These are phyloP conservation scores for Myotis pilosus DNA, from an alignment of 2,797 vertebrate species.

Conservation along the genomic window DNA sequence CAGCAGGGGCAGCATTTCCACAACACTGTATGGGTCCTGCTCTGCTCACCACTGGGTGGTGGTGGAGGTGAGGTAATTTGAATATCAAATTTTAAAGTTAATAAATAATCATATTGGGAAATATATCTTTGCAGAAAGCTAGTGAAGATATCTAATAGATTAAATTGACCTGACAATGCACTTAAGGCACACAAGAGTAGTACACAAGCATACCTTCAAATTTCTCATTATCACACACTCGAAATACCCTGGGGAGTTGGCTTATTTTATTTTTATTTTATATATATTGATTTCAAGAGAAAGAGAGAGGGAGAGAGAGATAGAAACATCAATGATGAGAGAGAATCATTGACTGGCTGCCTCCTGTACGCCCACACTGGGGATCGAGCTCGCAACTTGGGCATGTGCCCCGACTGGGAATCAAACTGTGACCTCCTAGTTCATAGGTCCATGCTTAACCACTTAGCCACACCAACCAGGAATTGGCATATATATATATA, in stretches of 20 bases:
- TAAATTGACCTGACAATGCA: constrained; percentile 54
- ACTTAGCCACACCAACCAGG: no score
- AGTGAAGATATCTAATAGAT: constrained; percentile 50
- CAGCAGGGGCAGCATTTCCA: constrained; percentile 46
- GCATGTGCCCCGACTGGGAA: no score
- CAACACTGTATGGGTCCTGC: constrained; percentile 20
- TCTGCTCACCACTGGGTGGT: constrained; percentile 28
- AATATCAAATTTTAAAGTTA: constrained; percentile 52
- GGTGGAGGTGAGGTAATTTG: neutral
- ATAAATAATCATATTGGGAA: constrained; percentile 73
- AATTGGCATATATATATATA: constrained; percentile 21
- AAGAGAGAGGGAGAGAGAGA: no score
- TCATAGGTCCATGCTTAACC: no score
- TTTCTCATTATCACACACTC: constrained; percentile 59
- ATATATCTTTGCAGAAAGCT: constrained; percentile 45
- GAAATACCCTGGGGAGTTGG: constrained; percentile 65
- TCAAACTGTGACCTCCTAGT: no score
- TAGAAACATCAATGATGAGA: no score
- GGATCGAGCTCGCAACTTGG: no score
- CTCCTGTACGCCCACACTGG: no score
- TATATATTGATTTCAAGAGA: no score
- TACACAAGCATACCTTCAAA: neutral
- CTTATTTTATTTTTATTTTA: neutral
- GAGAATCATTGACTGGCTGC: no score
- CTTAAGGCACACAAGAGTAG: constrained; percentile 43